A percentile compares a stretch with the other conserved stretches of the same genome.
These are phyloP conservation scores for Gymnocypris eckloni DNA, from an alignment of 2,797 vertebrate genomes.

Conservation along the genomic window DNA sequence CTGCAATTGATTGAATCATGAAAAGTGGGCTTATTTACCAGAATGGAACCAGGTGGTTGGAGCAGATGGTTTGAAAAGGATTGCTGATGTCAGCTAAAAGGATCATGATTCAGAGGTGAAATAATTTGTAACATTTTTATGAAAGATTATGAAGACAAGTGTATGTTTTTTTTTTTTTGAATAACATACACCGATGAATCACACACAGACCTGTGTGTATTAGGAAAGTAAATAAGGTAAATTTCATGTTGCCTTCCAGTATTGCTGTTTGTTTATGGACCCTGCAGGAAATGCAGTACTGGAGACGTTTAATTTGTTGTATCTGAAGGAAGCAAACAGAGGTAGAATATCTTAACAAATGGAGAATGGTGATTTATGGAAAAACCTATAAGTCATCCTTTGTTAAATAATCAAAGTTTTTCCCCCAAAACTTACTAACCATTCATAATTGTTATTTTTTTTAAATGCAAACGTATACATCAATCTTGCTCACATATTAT, in stretches of 20 bases:
- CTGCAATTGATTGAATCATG: constrained; percentile 38
- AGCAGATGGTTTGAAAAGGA: constrained; percentile 15
- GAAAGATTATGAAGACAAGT: neutral
- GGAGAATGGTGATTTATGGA: neutral
- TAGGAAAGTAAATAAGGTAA: neutral
- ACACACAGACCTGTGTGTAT: neutral
- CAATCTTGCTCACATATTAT: no score
- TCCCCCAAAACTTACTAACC: no score
- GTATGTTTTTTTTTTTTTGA: neutral
- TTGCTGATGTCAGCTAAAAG: constrained; percentile 9
- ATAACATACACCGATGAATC: neutral
- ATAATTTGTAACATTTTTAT: neutral
- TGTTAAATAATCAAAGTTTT: neutral
- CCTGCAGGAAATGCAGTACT: neutral
- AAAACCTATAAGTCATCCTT: neutral
- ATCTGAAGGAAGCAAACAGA: neutral
- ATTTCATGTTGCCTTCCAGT: neutral
- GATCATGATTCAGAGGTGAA: neutral
- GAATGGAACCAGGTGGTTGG: constrained; percentile 26
- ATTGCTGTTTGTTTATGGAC: constrained; percentile 5
- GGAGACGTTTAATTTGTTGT: neutral
- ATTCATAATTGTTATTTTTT: no score
- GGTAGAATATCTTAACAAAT: neutral
- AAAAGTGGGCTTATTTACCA: constrained; percentile 33
- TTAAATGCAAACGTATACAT: no score